Conservation (phyloP, 2,797 vertebrate genomes). For the Heliangelus exortis region DNA sequence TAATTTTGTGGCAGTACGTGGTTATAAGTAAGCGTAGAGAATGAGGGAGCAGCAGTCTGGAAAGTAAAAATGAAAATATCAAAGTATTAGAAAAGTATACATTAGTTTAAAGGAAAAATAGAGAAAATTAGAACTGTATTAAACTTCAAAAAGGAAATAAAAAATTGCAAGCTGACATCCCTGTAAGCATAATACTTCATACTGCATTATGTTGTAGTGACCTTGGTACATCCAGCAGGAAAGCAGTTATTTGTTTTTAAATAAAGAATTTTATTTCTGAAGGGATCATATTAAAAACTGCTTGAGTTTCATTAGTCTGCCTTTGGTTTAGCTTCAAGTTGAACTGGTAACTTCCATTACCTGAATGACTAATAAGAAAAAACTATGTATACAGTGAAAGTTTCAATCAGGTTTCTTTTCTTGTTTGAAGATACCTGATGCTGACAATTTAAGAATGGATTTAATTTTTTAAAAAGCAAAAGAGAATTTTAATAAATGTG, state of each 20-base stretch:
- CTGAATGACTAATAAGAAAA: neutral
- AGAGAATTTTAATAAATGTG: neutral
- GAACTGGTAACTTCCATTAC: neutral
- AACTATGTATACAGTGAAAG: neutral
- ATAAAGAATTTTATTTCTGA: neutral
- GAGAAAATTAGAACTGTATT: neutral
- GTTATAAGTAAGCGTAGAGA: neutral
- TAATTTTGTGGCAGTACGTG: neutral
- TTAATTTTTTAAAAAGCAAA: neutral
- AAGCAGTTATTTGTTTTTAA: neutral
- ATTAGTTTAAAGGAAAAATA: slow-evolving; percentile 18
- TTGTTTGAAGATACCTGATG: neutral
- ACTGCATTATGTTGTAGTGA: neutral
- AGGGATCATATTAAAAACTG: neutral
- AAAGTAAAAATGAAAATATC: neutral
- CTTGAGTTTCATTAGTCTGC: neutral
- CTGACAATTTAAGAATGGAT: neutral
- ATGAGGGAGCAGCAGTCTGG: neutral
- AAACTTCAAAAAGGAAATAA: slow-evolving; percentile 9
- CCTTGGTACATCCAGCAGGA: neutral
- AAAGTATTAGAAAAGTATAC: neutral
- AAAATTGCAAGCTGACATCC: neutral
- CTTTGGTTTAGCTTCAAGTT: neutral
- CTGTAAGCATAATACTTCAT: neutral
- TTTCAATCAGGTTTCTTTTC: neutral